Evolutionary conservation across 2,888 invertebrate genomes (phyloP), one percentile per base, ranked within the genome.

Genomic region (Arctia plantaginis): DNA sequence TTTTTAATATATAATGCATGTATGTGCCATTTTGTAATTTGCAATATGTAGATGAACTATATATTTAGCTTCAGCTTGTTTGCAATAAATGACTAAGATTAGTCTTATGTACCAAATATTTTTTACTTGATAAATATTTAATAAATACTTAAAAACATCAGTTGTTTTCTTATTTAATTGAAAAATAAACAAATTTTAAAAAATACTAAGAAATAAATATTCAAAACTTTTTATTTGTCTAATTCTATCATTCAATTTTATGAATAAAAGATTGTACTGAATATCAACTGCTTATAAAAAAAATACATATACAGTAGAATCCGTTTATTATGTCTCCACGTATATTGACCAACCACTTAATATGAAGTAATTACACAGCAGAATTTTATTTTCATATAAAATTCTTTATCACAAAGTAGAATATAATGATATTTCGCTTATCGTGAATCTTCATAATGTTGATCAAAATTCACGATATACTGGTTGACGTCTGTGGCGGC

Each of bases 181-280:
- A 81, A 80, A 80, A 59, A 64, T 76, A 72, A 76, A 66, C 59
- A 33, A 13, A 30, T 51, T 30, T 70, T 55, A 47, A 72, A 82
- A 87, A 83, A 83, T 69, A 92, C 87, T 88, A 81, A 77, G 64
- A 74, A 71, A 73, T 80, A 78, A 83, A 82, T 91, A 89, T 94
- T 94, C 90, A 91, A 93, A 94, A 93, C 90, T 89, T 93, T 94
- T 88, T 94, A 91, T 92, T 93, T 85, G 82, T 92, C 94, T 94
- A 94, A 93, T 89, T 93, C 93, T 94, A 94, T 90, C 88, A 92
- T 92, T 90, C 91, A 92, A 92, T 90, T 77, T 85, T 84, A 89
- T 88, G 86, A 91, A 88, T 91, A 90, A 92, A 93, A 90, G 90
- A 93, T 92, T 94, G 91, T 86, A 77, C 82, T 85, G 85, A 87